Percentiles rank a stretch among this genome's conserved stretches.
phyloP scores from a whole-genome alignment of 2,888 invertebrate species.

The Torymus aiolomorphi region DNA sequence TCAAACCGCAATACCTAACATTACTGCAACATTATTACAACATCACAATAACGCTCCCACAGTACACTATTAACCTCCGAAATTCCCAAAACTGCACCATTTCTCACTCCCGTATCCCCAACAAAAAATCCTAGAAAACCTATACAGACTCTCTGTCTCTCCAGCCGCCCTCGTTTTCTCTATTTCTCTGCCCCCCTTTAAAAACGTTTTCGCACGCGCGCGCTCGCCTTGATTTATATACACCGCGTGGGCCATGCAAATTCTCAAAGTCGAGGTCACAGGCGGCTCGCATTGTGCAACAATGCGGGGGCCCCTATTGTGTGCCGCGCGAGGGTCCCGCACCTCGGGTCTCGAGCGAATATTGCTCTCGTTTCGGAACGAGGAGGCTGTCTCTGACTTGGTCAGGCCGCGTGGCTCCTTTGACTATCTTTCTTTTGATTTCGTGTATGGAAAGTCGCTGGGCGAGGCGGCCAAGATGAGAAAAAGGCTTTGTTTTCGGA shows the following conservation, averaged over 20 bases:
- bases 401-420: slow-evolving; percentile 4
- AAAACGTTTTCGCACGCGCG: slow-evolving; percentile 49
- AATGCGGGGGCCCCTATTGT: slow-evolving; percentile 42
- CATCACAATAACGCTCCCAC: too few relatives aligned
- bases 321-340: slow-evolving; percentile 43
- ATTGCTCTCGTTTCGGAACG: slow-evolving; percentile 56
- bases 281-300: slow-evolving; percentile 60
- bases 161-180: slow-evolving; percentile 32
- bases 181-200: slow-evolving; percentile 39
- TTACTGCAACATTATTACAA: too few relatives aligned
- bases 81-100: too few relatives aligned
- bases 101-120: too few relatives aligned
- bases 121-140: too few relatives aligned
- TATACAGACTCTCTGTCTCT: too few relatives aligned
- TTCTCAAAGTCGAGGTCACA: slow-evolving; percentile 62
- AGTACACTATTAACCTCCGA: too few relatives aligned
- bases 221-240: slow-evolving; percentile 66
- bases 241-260: slow-evolving; percentile 63
- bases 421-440: neutral
- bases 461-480: too few relatives aligned
- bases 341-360: slow-evolving; percentile 19
- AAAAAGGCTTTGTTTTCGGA: too few relatives aligned
- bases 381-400: neutral
- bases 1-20: too few relatives aligned
- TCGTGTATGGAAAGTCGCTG: too few relatives aligned